phyloP scores from a whole-genome alignment of 1,140 invertebrate species.

The Cataglyphis hispanica region DNA sequence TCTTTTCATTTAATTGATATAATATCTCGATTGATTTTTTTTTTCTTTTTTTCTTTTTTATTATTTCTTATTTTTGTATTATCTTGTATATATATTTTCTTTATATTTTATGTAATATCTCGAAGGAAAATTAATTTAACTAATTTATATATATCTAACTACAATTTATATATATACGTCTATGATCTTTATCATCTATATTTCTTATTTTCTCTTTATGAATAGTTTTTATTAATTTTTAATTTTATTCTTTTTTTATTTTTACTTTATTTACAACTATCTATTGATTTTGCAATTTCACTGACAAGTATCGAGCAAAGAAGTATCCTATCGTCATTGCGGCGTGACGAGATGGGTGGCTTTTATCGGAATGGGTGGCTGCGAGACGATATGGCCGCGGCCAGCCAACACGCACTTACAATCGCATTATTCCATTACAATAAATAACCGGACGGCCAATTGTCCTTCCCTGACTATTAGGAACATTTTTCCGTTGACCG shows the following conservation, averaged over 20 bases:
- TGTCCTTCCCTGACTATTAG: constrained; percentile 62
- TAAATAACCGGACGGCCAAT: constrained; percentile 65
- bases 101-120: not conserved
- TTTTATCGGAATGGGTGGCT: constrained; percentile 57
- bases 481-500: constrained; percentile 61
- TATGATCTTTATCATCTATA: not conserved
- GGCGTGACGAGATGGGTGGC: constrained; percentile 52
- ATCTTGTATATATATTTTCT: not conserved
- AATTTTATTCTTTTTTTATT: not conserved
- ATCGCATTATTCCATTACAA: constrained; percentile 57
- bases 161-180: not conserved
- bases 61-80: not conserved
- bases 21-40: not conserved
- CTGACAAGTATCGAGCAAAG: constrained; percentile 6
- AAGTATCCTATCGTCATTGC: constrained; percentile 51
- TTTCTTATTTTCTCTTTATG: not conserved
- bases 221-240: not conserved
- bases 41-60: not conserved
- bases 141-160: too few relatives aligned
- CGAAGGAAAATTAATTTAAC: not conserved
- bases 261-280: constrained; percentile 12
- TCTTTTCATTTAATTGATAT: not conserved
- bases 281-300: constrained; percentile 22
- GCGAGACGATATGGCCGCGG: constrained; percentile 22
- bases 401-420: constrained; percentile 19